Conservation (phyloP, 2,797 vertebrate genomes). For the Notamacropus eugenii region DNA sequence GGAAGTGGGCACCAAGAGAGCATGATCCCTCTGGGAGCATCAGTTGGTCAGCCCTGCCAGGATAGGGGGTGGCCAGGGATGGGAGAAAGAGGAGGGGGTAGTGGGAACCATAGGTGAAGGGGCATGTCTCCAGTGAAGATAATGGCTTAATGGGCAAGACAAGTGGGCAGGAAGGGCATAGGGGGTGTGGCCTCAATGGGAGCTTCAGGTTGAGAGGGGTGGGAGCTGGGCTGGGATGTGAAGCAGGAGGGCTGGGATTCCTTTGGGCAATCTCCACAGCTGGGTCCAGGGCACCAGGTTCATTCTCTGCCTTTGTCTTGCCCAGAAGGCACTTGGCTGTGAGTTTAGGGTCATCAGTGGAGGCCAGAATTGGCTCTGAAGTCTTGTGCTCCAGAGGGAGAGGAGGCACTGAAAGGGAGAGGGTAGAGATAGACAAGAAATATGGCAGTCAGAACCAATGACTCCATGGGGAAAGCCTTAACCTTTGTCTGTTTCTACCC, state of each 20-base stretch:
- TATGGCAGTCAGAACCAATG: background rate
- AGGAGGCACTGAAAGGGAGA: background rate
- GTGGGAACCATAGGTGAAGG: conserved; percentile 80
- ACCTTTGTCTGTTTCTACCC: background rate
- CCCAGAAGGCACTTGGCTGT: conserved; percentile 62
- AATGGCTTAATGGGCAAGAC: conserved; percentile 80
- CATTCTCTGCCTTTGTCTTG: conserved; percentile 77
- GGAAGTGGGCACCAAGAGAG: conserved; percentile 73
- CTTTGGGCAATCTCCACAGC: background rate
- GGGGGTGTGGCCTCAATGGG: conserved; percentile 81
- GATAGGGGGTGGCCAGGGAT: conserved; percentile 82
- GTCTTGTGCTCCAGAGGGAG: conserved; percentile 11
- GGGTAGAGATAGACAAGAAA: background rate
- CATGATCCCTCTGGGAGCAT: conserved; percentile 48
- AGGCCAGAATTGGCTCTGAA: background rate
- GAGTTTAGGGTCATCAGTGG: conserved; percentile 10
- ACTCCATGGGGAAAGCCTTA: background rate
- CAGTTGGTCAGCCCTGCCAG: conserved; percentile 72
- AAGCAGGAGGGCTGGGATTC: conserved; percentile 28
- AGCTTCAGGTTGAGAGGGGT: conserved; percentile 72
- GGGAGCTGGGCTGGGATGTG: conserved; percentile 42
- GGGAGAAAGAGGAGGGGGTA: conserved; percentile 82
- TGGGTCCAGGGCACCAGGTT: conserved; percentile 31
- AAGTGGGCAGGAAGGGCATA: conserved; percentile 79
- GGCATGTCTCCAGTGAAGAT: conserved; percentile 64